Evolutionary conservation across 2,888 invertebrate species (phyloP).

Genomic region (Galeopsomyia nigrocyanea): DNA sequence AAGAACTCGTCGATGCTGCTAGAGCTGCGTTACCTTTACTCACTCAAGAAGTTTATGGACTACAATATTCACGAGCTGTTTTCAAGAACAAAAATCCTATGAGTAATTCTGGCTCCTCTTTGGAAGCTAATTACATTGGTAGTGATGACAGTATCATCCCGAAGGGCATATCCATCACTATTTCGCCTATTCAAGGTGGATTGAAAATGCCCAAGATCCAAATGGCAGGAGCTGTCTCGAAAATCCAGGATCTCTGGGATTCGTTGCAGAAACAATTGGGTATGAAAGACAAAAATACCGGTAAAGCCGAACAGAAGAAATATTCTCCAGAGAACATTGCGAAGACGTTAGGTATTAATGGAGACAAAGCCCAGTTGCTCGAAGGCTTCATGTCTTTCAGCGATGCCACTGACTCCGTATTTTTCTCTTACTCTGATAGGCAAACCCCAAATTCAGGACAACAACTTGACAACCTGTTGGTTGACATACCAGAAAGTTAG

Average conservation of each 20-base stretch:
- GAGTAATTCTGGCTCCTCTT: slow-evolving; percentile 57
- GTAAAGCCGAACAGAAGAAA: slow-evolving; percentile 39
- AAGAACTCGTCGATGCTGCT: slow-evolving; percentile 69
- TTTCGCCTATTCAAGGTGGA: slow-evolving; percentile 63
- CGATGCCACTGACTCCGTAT: slow-evolving; percentile 68
- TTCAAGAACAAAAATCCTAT: slow-evolving; percentile 69
- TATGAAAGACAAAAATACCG: background rate
- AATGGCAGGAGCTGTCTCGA: slow-evolving; percentile 67
- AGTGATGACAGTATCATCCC: slow-evolving; percentile 74
- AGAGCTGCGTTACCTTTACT: slow-evolving; percentile 66
- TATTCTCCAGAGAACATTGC: slow-evolving; percentile 74
- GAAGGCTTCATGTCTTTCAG: slow-evolving; percentile 72
- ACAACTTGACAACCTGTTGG: slow-evolving; percentile 57
- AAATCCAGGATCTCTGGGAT: slow-evolving; percentile 64
- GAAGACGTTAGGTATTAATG: slow-evolving; percentile 73
- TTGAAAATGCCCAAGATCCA: slow-evolving; percentile 56
- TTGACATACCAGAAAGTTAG: slow-evolving; percentile 68
- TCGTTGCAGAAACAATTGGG: slow-evolving; percentile 15
- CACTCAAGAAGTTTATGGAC: slow-evolving; percentile 66
- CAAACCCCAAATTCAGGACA: slow-evolving; percentile 58
- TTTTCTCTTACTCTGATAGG: slow-evolving; percentile 72
- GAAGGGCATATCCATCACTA: slow-evolving; percentile 63
- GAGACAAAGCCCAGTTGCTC: slow-evolving; percentile 71
- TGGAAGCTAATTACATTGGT: slow-evolving; percentile 70
- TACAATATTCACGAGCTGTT: slow-evolving; percentile 71